Base-by-base conservation (phyloP, 1,140 invertebrate species). In the Neodiprion pinetum region DNA sequence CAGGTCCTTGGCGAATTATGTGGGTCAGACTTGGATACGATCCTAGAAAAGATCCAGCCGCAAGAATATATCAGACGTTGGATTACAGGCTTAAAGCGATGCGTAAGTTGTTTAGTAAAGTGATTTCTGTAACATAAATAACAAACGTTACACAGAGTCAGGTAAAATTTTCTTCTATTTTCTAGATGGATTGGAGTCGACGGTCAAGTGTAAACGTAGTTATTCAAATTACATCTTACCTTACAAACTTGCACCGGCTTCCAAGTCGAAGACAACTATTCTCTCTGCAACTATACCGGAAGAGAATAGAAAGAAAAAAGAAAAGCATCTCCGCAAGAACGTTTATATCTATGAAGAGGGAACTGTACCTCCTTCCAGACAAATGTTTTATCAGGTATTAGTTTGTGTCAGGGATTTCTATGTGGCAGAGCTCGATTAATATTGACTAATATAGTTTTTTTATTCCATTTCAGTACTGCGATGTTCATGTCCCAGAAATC, bases 21-120 rank as follows among this genome's bases (percentile, higher is more conserved):
- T 98, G 96, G 94, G 92, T 96, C 0, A 92, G 90, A 82, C 92
- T 94, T 80, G 96, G 96, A 0, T 98, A 96, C 81, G 96, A 98
- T 89, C 96, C 96, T 0, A 89, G 94, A 66, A 93, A 93, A 80
- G 93, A 96, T 78, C 93, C 93, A n/a, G 83, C 88, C 1, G 90
- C 95, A 47, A 93, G 94, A 79, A 92, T 92, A 67, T 97, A 96
- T 85, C 97, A 98, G 87, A 93, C 93, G 11, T 89, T 98, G 47
- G 96, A 98, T 88, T 97, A 95, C 84, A 90, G 96, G 78, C 85
- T 96, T 48, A 91, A 95, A 83, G 90, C 92, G 77, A 89, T 89
- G 88, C 91, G 92, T 92, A 86, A 85, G 83, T 81, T 76, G 71
- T 28, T 53, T 28, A 8, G 1, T 61, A 66, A 14, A 21, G 7